A percentile compares a stretch with the other conserved stretches of the same genome.
These are phyloP conservation scores for Lota lota DNA, from an alignment of 2,113 vertebrate species.

Conservation along the genomic window DNA sequence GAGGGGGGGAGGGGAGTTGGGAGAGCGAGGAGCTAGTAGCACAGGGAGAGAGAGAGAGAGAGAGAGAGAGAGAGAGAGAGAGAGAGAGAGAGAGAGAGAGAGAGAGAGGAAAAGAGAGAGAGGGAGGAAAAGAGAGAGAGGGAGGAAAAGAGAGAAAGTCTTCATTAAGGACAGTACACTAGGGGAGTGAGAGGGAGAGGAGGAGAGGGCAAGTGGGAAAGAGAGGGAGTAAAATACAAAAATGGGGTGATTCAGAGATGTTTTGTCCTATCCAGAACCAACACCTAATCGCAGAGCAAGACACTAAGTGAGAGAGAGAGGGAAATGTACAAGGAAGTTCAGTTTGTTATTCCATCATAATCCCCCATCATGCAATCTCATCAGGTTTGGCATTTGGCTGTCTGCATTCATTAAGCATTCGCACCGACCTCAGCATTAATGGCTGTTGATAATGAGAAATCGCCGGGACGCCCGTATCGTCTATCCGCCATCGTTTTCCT, in stretches of 20 bases:
- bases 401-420: slow-evolving; percentile 64
- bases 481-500: not conserved
- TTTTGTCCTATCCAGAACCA: slow-evolving; percentile 1
- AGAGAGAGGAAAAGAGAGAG: not conserved
- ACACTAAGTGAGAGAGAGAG: slow-evolving; percentile 21
- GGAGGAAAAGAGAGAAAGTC: slow-evolving; percentile 38
- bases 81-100: slow-evolving; percentile 20
- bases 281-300: slow-evolving; percentile 45
- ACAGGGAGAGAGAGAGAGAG: slow-evolving; percentile 7
- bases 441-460: slow-evolving; percentile 53
- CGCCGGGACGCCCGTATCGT: slow-evolving; percentile 11
- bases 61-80: slow-evolving; percentile 40
- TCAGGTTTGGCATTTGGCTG: slow-evolving; percentile 68
- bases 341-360: slow-evolving; percentile 61
- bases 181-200: not conserved
- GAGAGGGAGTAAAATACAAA: not conserved
- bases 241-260: not conserved
- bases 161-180: slow-evolving; percentile 60
- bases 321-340: slow-evolving; percentile 48
- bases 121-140: slow-evolving; percentile 23
- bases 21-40: not conserved
- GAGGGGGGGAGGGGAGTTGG: not conserved
- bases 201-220: not conserved
- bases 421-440: slow-evolving; percentile 46
- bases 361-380: slow-evolving; percentile 60